Evolutionary conservation across 2,113 vertebrate species (phyloP), one percentile per base, ranked within the genome.

Genomic region (Piaya cayana): DNA sequence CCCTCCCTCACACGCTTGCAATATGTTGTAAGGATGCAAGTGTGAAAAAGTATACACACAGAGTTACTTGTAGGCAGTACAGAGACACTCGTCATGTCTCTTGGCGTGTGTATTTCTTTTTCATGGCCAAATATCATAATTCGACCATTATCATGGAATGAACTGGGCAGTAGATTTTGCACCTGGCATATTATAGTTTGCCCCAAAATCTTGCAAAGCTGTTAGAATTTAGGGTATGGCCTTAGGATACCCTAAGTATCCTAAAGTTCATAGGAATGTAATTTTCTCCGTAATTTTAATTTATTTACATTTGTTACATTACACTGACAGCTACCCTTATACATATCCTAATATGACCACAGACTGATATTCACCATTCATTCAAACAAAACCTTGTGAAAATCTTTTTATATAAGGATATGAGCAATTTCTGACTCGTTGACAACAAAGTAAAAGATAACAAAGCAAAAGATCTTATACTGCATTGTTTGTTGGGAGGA

Each of bases 11-110:
- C 23, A 9, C 8, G 3, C 23, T 75, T 88, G 62, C 92, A 93
- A 88, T 92, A 82, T 91, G 86, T 75, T 91, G 53, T 83, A 90
- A 81, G 62, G 43, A 39, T 91, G 69, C 56, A 78, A 78, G 72
- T 82, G 91, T 70, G 88, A 90, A 93, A 77, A 95, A 70, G 67
- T 42, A 62, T 29, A 39, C 69, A 60, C 76, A 55, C 5, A 2
- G 56, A 94, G 50, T 72, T 92, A 42, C 70, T 93, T 3, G 10
- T 92, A 92, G 82, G 88, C 78, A 74, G 58, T 68, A 69, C 47
- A 42, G 68, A 77, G 27, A 77, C 21, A 67, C 60, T 65, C 91
- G 55, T 32, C 27, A 27, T 67, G 94, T 88, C 81, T 88, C 43
- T 77, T 64, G 56, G 17, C 59, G 26, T 82, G 10, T 4, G 4